These are phyloP conservation scores for Leptinotarsa haldemani DNA, from an alignment of 2,888 invertebrate species.

Conservation along the genomic window DNA sequence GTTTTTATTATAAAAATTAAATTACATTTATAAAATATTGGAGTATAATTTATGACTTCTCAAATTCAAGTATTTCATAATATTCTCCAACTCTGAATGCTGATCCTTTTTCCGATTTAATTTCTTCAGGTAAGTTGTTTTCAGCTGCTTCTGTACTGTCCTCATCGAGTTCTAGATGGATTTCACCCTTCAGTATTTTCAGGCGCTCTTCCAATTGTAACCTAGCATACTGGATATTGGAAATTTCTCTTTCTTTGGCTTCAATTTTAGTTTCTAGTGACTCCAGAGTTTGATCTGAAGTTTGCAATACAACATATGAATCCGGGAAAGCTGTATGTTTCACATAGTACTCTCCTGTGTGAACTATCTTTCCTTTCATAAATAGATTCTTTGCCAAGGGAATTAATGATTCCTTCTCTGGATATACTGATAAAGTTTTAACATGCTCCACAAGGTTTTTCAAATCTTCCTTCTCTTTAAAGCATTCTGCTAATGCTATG, in stretches of 20 bases:
- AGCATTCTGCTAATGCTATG: slow-evolving; percentile 38
- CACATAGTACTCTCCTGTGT: slow-evolving; percentile 57
- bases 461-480: slow-evolving; percentile 45
- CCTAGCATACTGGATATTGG: slow-evolving; percentile 48
- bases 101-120: slow-evolving; percentile 56
- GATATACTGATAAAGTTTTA: slow-evolving; percentile 48
- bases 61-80: slow-evolving; percentile 59
- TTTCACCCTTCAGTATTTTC: slow-evolving; percentile 49
- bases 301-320: slow-evolving; percentile 51
- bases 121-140: slow-evolving; percentile 51
- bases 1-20: slow-evolving; percentile 35
- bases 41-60: slow-evolving; percentile 40
- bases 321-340: slow-evolving; percentile 52
- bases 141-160: slow-evolving; percentile 27
- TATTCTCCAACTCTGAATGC: slow-evolving; percentile 57
- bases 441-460: slow-evolving; percentile 49
- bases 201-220: slow-evolving; percentile 54
- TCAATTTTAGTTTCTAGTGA: slow-evolving; percentile 48
- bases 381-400: slow-evolving; percentile 59
- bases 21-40: neutral
- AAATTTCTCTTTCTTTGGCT: slow-evolving; percentile 45
- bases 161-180: no score
- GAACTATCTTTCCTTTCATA: slow-evolving; percentile 56
- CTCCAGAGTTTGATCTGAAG: slow-evolving; percentile 51
- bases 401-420: slow-evolving; percentile 55